Percentiles rank a stretch among this genome's conserved stretches.
phyloP scores from a whole-genome alignment of 2,797 vertebrate species.

The Fringilla coelebs region DNA sequence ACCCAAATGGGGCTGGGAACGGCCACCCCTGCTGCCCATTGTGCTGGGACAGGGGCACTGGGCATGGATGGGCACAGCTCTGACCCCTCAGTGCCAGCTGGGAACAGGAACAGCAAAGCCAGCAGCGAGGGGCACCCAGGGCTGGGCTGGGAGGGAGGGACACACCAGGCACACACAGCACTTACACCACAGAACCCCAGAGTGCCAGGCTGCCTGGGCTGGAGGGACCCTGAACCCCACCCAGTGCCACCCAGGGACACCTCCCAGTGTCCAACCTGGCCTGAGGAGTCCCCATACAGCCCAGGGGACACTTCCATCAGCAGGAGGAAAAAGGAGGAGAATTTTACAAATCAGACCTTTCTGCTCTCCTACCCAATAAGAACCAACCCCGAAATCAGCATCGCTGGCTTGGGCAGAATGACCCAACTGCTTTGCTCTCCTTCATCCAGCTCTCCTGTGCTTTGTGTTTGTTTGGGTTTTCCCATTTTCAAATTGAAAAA shows the following conservation, averaged over 20 bases:
- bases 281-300: accelerated
- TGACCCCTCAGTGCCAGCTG: not conserved
- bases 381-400: not conserved
- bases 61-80: not conserved
- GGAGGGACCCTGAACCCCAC: not conserved
- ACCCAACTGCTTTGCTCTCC: not conserved
- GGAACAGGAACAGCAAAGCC: not conserved
- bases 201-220: not conserved
- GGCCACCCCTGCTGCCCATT: not conserved
- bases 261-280: not conserved
- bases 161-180: not conserved
- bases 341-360: not conserved
- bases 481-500: not conserved
- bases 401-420: not conserved
- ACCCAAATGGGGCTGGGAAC: not conserved
- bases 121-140: not conserved
- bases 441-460: not conserved
- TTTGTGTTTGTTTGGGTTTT: not conserved
- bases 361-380: not conserved
- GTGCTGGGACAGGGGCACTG: not conserved
- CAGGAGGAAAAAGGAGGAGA: not conserved
- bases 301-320: accelerated
- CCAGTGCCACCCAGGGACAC: not conserved
- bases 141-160: not conserved
- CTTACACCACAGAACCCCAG: not conserved